A percentile compares a stretch with the other conserved stretches of the same genome.
phyloP scores from a whole-genome alignment of 2,797 vertebrate species.

The Melanotaenia maccullochi region DNA sequence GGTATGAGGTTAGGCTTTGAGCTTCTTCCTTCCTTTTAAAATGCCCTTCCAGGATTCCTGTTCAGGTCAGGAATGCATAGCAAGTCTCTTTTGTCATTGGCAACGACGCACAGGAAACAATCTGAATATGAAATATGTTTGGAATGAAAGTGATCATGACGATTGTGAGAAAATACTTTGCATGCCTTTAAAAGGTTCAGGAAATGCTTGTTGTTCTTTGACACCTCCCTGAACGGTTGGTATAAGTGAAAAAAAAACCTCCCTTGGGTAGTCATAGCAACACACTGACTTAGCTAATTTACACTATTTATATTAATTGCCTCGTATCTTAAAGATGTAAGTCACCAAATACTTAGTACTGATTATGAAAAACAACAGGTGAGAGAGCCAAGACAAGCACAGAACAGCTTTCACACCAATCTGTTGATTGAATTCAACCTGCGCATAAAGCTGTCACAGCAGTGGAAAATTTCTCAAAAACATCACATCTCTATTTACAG shows the following conservation, averaged over 20 bases:
- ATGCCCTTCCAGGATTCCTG: conserved; percentile 61
- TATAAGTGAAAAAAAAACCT: conserved; percentile 29
- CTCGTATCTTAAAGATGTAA: conserved; percentile 35
- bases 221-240: conserved; percentile 38
- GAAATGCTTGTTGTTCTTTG: conserved; percentile 64
- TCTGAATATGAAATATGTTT: neutral
- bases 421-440: conserved; percentile 44
- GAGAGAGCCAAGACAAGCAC: conserved; percentile 29
- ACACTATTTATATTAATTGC: conserved; percentile 33
- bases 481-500: neutral
- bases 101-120: conserved; percentile 9
- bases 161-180: conserved; percentile 36
- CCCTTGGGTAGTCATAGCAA: conserved; percentile 35
- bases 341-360: conserved; percentile 35
- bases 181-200: conserved; percentile 54
- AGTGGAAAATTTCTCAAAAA: conserved; percentile 5
- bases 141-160: conserved; percentile 19
- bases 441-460: conserved; percentile 11
- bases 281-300: conserved; percentile 11
- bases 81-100: conserved; percentile 25
- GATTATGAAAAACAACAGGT: conserved; percentile 60
- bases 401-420: conserved; percentile 32
- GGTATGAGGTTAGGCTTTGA: conserved; percentile 26
- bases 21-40: conserved; percentile 66
- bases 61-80: conserved; percentile 50